Evolutionary conservation across 1,140 invertebrate species (phyloP).

Genomic region (Ceratina calcarata): DNA sequence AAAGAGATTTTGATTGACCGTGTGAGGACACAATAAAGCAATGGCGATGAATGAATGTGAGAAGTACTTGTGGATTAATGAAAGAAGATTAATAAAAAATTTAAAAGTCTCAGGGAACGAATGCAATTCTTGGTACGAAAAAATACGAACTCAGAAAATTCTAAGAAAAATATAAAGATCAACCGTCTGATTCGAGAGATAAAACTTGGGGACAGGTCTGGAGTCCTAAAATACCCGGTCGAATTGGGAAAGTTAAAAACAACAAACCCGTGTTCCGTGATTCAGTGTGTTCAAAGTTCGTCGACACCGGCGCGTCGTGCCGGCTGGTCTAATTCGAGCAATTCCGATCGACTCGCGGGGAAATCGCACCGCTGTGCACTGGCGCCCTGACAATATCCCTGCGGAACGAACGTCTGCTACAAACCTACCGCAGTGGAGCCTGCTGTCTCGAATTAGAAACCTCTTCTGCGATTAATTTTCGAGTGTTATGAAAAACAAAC

Average conservation of each 20-base stretch:
- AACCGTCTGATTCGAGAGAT: neutral
- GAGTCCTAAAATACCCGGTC: neutral
- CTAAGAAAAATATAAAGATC: too few relatives aligned
- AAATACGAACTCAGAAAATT: neutral
- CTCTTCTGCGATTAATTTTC: neutral
- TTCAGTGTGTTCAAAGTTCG: conserved; percentile 33
- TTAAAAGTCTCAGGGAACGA: too few relatives aligned
- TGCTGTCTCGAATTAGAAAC: conserved; percentile 9
- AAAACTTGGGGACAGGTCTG: neutral
- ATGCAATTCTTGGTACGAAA: too few relatives aligned
- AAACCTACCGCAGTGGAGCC: neutral
- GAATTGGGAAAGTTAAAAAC: conserved; percentile 21
- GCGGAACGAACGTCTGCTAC: neutral
- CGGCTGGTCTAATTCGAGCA: conserved; percentile 40
- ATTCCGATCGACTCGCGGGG: conserved; percentile 48
- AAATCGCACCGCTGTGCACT: conserved; percentile 15
- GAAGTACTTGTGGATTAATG: too few relatives aligned
- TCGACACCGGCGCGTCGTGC: conserved; percentile 15
- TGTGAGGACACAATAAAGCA: too few relatives aligned
- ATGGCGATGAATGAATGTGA: too few relatives aligned
- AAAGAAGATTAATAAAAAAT: too few relatives aligned
- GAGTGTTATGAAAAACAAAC: neutral
- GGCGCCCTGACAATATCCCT: conserved; percentile 18
- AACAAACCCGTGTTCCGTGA: neutral
- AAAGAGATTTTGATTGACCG: too few relatives aligned